Percentiles rank a stretch among this genome's conserved stretches.
Evolutionary conservation across 2,797 vertebrate species (phyloP).

Genomic region (Periophthalmus magnuspinnatus): DNA sequence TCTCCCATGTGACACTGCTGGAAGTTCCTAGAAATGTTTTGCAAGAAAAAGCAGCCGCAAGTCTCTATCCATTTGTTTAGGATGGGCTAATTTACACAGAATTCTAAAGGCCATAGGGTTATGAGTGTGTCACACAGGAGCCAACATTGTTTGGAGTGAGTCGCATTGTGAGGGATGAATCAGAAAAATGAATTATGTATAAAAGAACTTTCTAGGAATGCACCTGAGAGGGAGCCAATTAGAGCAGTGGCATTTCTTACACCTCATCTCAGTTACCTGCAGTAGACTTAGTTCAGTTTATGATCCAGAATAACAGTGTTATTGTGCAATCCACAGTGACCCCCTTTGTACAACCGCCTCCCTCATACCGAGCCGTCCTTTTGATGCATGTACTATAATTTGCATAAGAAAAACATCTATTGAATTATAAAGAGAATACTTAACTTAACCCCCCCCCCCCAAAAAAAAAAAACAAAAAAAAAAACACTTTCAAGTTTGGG

Average conservation of each 20-base stretch:
- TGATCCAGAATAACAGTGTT: neutral
- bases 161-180: neutral
- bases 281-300: neutral
- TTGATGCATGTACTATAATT: too few species aligned
- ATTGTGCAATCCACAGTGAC: neutral
- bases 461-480: too few species aligned
- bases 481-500: too few species aligned
- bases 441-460: too few species aligned
- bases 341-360: neutral
- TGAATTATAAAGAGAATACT: too few species aligned
- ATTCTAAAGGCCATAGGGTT: neutral
- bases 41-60: neutral
- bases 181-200: constrained; percentile 5
- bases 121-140: neutral
- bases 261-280: constrained; percentile 6
- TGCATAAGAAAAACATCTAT: too few species aligned
- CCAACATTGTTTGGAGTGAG: neutral
- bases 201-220: neutral
- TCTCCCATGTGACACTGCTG: neutral
- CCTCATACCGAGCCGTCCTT: neutral
- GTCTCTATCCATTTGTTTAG: neutral
- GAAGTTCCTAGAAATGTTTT: constrained; percentile 12
- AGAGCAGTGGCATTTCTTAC: neutral
- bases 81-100: neutral
- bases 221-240: constrained; percentile 2